Percentiles rank a stretch among this genome's conserved stretches.
These are phyloP conservation scores for Takifugu bimaculatus DNA, from an alignment of 2,113 vertebrate genomes.

Conservation along the genomic window DNA sequence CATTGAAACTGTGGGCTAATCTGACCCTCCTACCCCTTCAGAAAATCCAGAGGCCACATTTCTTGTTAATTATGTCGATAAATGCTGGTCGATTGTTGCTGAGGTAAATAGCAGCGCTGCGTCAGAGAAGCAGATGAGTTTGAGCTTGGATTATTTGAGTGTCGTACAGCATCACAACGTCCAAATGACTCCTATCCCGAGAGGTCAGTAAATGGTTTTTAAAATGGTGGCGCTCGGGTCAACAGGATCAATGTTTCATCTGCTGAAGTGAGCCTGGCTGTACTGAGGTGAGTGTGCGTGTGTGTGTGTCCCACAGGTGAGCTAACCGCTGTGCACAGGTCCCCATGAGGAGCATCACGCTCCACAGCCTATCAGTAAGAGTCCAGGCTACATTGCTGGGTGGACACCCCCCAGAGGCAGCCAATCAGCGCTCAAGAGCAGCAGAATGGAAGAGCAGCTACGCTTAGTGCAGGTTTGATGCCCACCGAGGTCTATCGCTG, in stretches of 20 bases:
- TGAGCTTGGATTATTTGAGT: neutral
- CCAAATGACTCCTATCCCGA: neutral
- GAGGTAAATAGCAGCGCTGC: too few relatives aligned
- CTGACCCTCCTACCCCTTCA: too few relatives aligned
- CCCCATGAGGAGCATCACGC: conserved; percentile 39
- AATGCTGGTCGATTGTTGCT: too few relatives aligned
- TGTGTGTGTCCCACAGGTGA: conserved; percentile 46
- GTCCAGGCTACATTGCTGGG: conserved; percentile 49
- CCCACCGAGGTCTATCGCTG: conserved; percentile 47
- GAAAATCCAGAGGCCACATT: too few relatives aligned
- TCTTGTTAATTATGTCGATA: too few relatives aligned
- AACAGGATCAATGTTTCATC: neutral
- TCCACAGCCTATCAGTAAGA: conserved; percentile 55
- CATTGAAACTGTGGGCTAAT: too few relatives aligned
- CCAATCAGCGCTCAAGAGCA: conserved; percentile 55
- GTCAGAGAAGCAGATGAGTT: neutral
- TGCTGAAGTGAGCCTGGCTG: neutral
- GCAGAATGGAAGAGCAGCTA: conserved; percentile 46
- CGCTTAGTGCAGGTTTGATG: conserved; percentile 68
- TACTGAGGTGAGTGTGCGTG: neutral
- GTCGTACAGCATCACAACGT: neutral
- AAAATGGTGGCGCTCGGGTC: neutral
- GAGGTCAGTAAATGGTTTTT: neutral
- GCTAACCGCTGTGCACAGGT: conserved; percentile 22
- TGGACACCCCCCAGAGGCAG: conserved; percentile 44